These are phyloP conservation scores for Limnephilus auricula DNA, from an alignment of 2,888 invertebrate genomes.

Conservation along the genomic window DNA sequence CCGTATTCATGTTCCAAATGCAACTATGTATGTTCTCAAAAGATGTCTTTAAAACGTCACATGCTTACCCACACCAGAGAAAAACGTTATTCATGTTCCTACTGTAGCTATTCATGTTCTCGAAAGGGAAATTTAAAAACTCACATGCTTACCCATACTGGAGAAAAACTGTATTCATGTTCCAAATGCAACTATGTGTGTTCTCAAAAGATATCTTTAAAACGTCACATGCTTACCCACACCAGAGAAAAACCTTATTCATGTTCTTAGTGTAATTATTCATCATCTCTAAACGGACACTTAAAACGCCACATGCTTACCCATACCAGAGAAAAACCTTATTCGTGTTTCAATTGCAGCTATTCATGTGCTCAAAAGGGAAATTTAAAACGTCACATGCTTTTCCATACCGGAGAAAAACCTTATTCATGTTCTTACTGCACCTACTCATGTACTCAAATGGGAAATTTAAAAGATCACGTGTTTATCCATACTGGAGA, in stretches of 20 bases:
- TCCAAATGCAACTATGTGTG: neutral
- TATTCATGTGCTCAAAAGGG: too few species aligned
- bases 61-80: neutral
- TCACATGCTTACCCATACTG: too few species aligned
- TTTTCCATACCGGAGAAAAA: too few species aligned
- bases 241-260: neutral
- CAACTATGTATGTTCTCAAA: too few species aligned
- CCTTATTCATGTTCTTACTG: too few species aligned
- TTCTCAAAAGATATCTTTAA: neutral
- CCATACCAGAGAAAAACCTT: slow-evolving; percentile 28
- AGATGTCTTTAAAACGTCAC: too few species aligned
- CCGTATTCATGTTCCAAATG: too few species aligned
- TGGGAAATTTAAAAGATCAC: neutral
- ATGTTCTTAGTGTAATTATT: neutral
- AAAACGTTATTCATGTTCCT: neutral
- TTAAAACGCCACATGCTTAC: slow-evolving; percentile 5
- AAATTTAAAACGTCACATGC: too few species aligned
- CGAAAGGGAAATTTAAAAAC: too few species aligned
- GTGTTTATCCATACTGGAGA: slow-evolving; percentile 8
- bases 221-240: neutral
- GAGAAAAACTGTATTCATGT: too few species aligned
- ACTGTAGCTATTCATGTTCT: neutral
- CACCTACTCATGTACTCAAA: neutral
- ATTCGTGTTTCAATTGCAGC: neutral
- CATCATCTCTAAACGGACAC: too few species aligned